phyloP scores from a whole-genome alignment of 1,140 invertebrate species.

The Zaprionus davidi region DNA sequence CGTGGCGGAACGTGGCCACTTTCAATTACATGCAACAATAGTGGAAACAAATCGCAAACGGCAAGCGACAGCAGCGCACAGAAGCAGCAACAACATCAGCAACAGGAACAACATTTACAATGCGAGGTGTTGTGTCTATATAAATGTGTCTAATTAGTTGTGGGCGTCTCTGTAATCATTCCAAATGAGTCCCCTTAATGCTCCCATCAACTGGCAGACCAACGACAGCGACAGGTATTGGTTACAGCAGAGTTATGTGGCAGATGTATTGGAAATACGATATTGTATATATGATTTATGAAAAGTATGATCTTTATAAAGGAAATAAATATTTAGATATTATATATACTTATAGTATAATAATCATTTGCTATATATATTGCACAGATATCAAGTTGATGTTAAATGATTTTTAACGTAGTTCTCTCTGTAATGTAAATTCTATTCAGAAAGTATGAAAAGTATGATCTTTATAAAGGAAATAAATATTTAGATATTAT shows the following conservation, averaged over 20 bases:
- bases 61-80: conserved; percentile 7
- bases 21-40: conserved; percentile 52
- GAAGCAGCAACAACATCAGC: not conserved
- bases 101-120: conserved; percentile 2
- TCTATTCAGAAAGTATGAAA: too few relatives aligned
- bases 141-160: conserved; percentile 48
- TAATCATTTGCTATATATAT: too few relatives aligned
- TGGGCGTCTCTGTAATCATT: conserved; percentile 35
- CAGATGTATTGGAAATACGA: not conserved
- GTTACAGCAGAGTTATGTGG: not conserved
- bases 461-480: too few relatives aligned
- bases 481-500: too few relatives aligned
- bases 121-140: conserved; percentile 19
- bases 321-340: too few relatives aligned
- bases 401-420: too few relatives aligned
- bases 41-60: conserved; percentile 35
- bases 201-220: conserved; percentile 29
- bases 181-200: conserved; percentile 41
- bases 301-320: too few relatives aligned
- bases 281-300: too few relatives aligned
- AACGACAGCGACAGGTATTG: not conserved
- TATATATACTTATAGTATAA: too few relatives aligned
- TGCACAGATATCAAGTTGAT: too few relatives aligned
- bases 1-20: conserved; percentile 39
- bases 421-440: too few relatives aligned